Base-by-base conservation (phyloP, 2,797 vertebrate genomes). In the Aulostomus chinensis region DNA sequence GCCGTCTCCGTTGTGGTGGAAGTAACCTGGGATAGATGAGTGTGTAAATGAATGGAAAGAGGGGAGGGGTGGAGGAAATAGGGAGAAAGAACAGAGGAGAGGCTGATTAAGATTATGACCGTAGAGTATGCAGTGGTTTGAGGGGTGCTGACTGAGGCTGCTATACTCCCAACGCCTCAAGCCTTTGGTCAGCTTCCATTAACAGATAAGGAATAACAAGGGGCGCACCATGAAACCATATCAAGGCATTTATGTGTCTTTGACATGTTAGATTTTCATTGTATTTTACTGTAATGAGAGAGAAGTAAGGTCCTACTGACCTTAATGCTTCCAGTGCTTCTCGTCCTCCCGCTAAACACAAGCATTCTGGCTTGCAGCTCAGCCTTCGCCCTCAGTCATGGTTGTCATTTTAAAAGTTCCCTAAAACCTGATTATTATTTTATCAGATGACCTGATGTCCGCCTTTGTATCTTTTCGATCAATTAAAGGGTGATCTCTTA, bases 1-100 rank as follows among this genome's bases (percentile, higher is more conserved):
- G 64, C 58, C 24, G 47, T 80, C 46, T 79, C 75, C 57, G 15
- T 4, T 83, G 81, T 81, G 69, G 63, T 74, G 86, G 81, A 87
- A 88, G 37, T 87, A 87, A 87, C 69, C 62, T 47, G 58, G 68
- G 46, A 67, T 38, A 55, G 34, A 36, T 49, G 37, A 74, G 61
- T 16, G 58, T 13, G 35, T 13, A 11, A 76, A 67, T 31, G 58
- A 64, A 78, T 16, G 12, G 28, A 56, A n/a, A 25, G 51, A 69
- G 36, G 62, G 73, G 77, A 78, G 71, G 68, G 72, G 60, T 80
- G 61, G 28, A 46, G 32, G 49, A 58, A 45, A 50, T 17, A 29
- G 31, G 17, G 56, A 56, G n/a, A 49, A 28, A 52, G 39, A 43
- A 33, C n/a, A 34, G 41, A 54, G 56, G 15, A 62, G 56, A 67